Percentiles rank a stretch among this genome's conserved stretches.
Conservation (phyloP, 2,113 vertebrate genomes). For the Zosterops borbonicus region DNA sequence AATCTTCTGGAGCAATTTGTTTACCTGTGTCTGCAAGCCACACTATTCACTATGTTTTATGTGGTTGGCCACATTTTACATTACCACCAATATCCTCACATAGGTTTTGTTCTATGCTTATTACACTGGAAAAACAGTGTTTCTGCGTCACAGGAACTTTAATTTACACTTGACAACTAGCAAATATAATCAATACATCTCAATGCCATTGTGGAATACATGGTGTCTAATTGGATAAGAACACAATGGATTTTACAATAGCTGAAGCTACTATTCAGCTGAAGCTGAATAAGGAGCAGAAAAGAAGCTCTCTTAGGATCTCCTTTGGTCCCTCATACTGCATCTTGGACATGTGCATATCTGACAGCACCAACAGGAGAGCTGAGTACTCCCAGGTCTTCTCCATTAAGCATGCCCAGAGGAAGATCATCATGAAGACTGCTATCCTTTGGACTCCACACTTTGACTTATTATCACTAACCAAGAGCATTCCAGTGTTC, state of each 20-base stretch:
- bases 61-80: not conserved
- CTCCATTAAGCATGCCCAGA: not conserved
- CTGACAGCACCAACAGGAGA: not conserved
- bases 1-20: constrained; percentile 62
- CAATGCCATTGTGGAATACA: not conserved
- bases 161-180: not conserved
- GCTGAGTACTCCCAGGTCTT: not conserved
- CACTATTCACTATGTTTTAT: not conserved
- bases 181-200: not conserved
- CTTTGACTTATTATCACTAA: not conserved
- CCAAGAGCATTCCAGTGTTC: not conserved
- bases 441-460: not conserved
- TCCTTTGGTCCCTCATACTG: not conserved
- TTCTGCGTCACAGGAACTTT: not conserved
- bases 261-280: not conserved
- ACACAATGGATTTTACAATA: not conserved
- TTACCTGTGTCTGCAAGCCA: constrained; percentile 72
- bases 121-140: not conserved
- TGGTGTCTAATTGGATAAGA: not conserved
- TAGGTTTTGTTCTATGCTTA: not conserved
- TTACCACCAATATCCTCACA: not conserved
- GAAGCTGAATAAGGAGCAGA: not conserved
- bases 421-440: not conserved
- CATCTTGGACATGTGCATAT: rapidly evolving
- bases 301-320: not conserved